Evolutionary conservation across 2,888 invertebrate species (phyloP).

Genomic region (Cyrtodaria siliqua): DNA sequence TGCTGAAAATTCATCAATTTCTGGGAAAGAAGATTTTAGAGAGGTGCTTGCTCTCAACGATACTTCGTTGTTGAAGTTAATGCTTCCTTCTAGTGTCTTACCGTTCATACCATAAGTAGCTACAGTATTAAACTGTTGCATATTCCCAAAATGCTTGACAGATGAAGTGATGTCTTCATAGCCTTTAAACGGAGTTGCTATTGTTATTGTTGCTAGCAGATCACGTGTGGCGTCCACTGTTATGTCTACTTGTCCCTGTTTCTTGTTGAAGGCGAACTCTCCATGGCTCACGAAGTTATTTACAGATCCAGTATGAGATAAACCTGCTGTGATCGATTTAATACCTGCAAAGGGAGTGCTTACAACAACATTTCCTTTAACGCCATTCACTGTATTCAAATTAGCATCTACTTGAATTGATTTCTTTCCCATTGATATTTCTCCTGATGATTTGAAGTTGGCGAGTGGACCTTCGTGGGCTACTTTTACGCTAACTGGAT

Average conservation of each 20-base stretch:
- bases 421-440: conserved; percentile 34
- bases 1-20: conserved; percentile 25
- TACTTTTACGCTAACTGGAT: conserved; percentile 27
- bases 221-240: conserved; percentile 24
- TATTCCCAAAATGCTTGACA: conserved; percentile 20
- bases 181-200: conserved; percentile 34
- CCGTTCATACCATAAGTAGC: conserved; percentile 13
- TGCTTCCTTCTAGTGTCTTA: conserved; percentile 18
- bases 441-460: conserved; percentile 40
- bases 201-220: conserved; percentile 9
- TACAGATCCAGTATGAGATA: conserved; percentile 34
- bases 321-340: conserved; percentile 15
- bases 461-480: conserved; percentile 28
- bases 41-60: conserved; percentile 21
- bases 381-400: conserved; percentile 27
- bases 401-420: conserved; percentile 17
- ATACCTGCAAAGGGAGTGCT: conserved; percentile 34
- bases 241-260: conserved; percentile 21
- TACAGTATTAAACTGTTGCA: conserved; percentile 34
- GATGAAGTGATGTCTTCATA: conserved; percentile 31
- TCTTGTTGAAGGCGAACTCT: conserved; percentile 19
- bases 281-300: conserved; percentile 42
- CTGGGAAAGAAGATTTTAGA: conserved; percentile 32
- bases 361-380: conserved; percentile 23
- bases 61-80: conserved; percentile 13